A percentile compares a stretch with the other conserved stretches of the same genome.
Evolutionary conservation across 1,140 invertebrate genomes (phyloP).

Genomic region (Drosophila nasuta): DNA sequence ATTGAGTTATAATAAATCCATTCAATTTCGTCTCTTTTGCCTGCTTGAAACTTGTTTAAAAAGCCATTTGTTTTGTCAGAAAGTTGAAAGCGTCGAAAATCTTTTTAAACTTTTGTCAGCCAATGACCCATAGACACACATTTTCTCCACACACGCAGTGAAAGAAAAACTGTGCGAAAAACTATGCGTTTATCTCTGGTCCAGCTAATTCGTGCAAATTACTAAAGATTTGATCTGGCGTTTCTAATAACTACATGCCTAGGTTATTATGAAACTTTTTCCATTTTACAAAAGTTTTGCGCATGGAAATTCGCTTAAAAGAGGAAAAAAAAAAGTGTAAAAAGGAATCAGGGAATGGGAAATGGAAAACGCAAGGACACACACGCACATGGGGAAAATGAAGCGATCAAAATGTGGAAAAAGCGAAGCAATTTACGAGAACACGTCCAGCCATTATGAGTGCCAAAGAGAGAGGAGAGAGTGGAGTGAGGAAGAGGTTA

Average conservation of each 20-base stretch:
- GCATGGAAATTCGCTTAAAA: conserved; percentile 40
- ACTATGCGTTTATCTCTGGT: conserved; percentile 30
- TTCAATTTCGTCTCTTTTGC: not conserved
- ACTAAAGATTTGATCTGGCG: conserved; percentile 49
- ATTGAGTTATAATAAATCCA: not conserved
- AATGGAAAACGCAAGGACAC: conserved; percentile 20
- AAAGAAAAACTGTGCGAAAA: not conserved
- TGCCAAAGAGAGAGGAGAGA: not conserved
- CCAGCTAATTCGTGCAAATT: conserved; percentile 60
- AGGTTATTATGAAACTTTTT: conserved; percentile 68
- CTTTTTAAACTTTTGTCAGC: conserved; percentile 21
- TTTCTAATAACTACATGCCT: conserved; percentile 60
- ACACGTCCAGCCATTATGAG: conserved; percentile 49
- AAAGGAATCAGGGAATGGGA: not conserved
- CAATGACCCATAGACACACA: conserved; percentile 34
- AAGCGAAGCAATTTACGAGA: conserved; percentile 62
- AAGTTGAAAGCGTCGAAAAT: conserved; percentile 26
- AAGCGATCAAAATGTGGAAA: conserved; percentile 63
- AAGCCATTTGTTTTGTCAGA: conserved; percentile 8
- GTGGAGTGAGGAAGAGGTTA: too few species aligned
- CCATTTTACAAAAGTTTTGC: conserved; percentile 58
- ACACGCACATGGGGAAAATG: conserved; percentile 52
- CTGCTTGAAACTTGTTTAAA: not conserved
- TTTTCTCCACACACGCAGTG: conserved; percentile 5
- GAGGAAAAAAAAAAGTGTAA: not conserved